Evolutionary conservation across 2,888 invertebrate genomes (phyloP).

Genomic region (Catocala sponsa): DNA sequence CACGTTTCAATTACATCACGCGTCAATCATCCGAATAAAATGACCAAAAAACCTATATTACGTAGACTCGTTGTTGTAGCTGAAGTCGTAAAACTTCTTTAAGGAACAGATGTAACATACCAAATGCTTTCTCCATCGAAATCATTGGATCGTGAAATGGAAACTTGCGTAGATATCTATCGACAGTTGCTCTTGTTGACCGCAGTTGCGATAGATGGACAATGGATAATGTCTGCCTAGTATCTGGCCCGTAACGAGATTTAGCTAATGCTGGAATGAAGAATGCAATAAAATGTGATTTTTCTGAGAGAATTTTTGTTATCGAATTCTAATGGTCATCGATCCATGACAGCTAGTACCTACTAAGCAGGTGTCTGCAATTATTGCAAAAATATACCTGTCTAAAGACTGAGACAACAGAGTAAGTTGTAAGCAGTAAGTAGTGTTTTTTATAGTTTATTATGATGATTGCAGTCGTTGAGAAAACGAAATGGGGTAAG

Average conservation of each 20-base stretch:
- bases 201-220: slow-evolving; percentile 37
- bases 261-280: slow-evolving; percentile 44
- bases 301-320: slow-evolving; percentile 7
- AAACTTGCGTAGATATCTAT: slow-evolving; percentile 47
- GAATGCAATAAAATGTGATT: slow-evolving; percentile 25
- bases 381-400: too few relatives aligned
- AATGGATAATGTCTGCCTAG: slow-evolving; percentile 28
- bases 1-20: too few relatives aligned
- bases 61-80: too few relatives aligned
- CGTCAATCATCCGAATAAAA: too few relatives aligned
- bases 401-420: too few relatives aligned
- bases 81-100: too few relatives aligned
- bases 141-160: slow-evolving; percentile 79
- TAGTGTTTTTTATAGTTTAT: too few relatives aligned
- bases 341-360: background rate
- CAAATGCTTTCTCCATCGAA: slow-evolving; percentile 73
- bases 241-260: slow-evolving; percentile 52
- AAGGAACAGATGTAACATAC: slow-evolving; percentile 31
- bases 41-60: too few relatives aligned
- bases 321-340: slow-evolving; percentile 1
- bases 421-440: too few relatives aligned
- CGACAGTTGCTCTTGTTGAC: slow-evolving; percentile 12
- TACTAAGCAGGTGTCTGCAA: too few relatives aligned
- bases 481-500: too few relatives aligned
- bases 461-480: too few relatives aligned